Evolutionary conservation across 2,797 vertebrate genomes (phyloP), one percentile per base, ranked within the genome.

Genomic region (Fistularia commersonii): DNA sequence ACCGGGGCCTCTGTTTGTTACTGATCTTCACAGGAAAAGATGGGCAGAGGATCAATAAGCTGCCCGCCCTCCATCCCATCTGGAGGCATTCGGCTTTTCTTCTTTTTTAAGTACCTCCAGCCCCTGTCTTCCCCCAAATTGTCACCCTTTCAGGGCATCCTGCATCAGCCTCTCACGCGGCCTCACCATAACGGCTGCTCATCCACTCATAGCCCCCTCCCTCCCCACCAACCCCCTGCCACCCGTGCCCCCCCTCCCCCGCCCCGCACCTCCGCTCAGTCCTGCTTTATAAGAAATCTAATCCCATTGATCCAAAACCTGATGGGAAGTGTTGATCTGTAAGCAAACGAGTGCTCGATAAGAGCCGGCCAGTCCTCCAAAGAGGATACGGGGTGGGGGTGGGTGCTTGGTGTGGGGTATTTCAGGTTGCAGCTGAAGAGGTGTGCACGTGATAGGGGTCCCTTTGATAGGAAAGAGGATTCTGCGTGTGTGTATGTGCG

Each of bases 261-360:
- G 54, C 61, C 63, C 45, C 50, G 50, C 49, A 55, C 65, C 46
- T 23, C 62, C 41, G 51, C 63, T 58, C 61, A 37, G 13, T 77
- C 72, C 76, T 46, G 60, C 75, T 82, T 84, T 81, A 80, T 84
- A 80, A 77, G 77, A 87, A 88, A 87, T 83, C 81, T 85, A 89
- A 88, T 87, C 80, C 75, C 61, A 90, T 88, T 85, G 88, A 91
- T 90, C 86, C 66, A 36, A 81, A 88, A 85, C 68, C 82, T 70
- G 54, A 83, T 83, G 81, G 79, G 81, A 87, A 77, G 72, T 61
- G 70, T 61, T 83, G 79, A 82, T 87, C 76, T 87, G 84, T 87
- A 88, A 89, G 87, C 87, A 87, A 73, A 73, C 73, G 54, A 66
- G 59, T 76, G 82, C 77, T 88, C 87, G 86, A 89, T 89, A 83